A percentile compares a stretch with the other conserved stretches of the same genome.
Evolutionary conservation across 2,113 vertebrate genomes (phyloP).

Genomic region (Trichechus manatus): DNA sequence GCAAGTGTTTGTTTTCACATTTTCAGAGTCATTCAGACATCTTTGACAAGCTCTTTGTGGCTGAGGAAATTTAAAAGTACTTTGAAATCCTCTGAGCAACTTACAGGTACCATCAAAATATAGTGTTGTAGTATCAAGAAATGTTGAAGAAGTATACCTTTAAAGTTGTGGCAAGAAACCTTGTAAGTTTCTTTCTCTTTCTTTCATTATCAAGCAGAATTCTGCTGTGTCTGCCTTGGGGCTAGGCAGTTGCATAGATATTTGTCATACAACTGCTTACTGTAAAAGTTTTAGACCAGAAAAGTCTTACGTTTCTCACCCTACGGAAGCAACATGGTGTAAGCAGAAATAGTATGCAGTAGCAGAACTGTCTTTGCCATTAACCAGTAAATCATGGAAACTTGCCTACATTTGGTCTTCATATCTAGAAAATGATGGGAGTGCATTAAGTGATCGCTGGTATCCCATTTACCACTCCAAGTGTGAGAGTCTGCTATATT

Average conservation of each 20-base stretch:
- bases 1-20: slow-evolving; percentile 74
- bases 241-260: background rate
- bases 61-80: slow-evolving; percentile 80
- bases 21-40: slow-evolving; percentile 56
- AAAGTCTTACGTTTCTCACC: slow-evolving; percentile 24
- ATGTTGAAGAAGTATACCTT: slow-evolving; percentile 72
- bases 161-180: slow-evolving; percentile 42
- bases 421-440: background rate
- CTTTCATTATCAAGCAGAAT: slow-evolving; percentile 60
- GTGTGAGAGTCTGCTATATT: background rate
- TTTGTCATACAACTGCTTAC: background rate
- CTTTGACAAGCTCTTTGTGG: slow-evolving; percentile 76
- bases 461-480: background rate
- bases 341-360: background rate
- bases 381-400: background rate
- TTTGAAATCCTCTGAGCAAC: slow-evolving; percentile 72
- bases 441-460: background rate
- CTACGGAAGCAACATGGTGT: background rate
- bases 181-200: slow-evolving; percentile 44
- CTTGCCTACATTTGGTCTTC: background rate
- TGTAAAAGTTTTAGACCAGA: slow-evolving; percentile 47
- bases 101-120: slow-evolving; percentile 78
- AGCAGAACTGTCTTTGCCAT: background rate
- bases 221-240: slow-evolving; percentile 48
- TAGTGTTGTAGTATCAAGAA: slow-evolving; percentile 47